Percentiles rank a stretch among this genome's conserved stretches.
Evolutionary conservation across 2,888 invertebrate species (phyloP).

Genomic region (Corbicula japonica): DNA sequence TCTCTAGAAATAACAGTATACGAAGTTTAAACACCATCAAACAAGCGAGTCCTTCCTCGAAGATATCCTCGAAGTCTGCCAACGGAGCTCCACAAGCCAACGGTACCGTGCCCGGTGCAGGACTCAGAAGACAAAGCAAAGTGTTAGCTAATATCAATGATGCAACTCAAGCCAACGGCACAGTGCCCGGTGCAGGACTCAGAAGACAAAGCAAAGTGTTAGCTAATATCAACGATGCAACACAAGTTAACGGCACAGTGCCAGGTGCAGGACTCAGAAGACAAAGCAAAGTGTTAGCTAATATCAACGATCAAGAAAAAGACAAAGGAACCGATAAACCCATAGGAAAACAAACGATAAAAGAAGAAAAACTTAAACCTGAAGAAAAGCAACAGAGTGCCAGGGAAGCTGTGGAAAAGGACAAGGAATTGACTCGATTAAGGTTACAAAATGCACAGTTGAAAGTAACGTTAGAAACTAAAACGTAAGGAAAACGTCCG

Average conservation of each 20-base stretch:
- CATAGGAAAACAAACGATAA: background rate
- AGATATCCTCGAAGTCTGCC: background rate
- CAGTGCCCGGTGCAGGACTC: background rate
- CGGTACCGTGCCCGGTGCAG: background rate
- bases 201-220: background rate
- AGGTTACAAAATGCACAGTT: constrained; percentile 54
- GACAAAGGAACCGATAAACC: background rate
- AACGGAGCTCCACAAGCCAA: constrained; percentile 2
- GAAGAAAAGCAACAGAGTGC: constrained; percentile 23
- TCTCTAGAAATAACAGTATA: constrained; percentile 14
- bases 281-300: background rate
- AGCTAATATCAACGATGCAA: background rate
- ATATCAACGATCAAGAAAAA: background rate
- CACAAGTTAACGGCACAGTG: background rate
- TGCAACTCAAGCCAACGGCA: constrained; percentile 4
- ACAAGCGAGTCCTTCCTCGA: constrained; percentile 1
- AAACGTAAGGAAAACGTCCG: no score
- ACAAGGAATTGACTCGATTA: constrained; percentile 55
- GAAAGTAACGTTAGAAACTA: constrained; percentile 48
- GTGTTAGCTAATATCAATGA: constrained; percentile 9
- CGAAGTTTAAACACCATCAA: background rate
- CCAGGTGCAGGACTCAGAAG: background rate
- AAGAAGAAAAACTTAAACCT: background rate
- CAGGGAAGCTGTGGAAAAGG: constrained; percentile 34
- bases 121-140: background rate